Evolutionary conservation across 2,888 invertebrate genomes (phyloP), one percentile per base, ranked within the genome.

Genomic region (Acanthococcus lagerstroemiae): DNA sequence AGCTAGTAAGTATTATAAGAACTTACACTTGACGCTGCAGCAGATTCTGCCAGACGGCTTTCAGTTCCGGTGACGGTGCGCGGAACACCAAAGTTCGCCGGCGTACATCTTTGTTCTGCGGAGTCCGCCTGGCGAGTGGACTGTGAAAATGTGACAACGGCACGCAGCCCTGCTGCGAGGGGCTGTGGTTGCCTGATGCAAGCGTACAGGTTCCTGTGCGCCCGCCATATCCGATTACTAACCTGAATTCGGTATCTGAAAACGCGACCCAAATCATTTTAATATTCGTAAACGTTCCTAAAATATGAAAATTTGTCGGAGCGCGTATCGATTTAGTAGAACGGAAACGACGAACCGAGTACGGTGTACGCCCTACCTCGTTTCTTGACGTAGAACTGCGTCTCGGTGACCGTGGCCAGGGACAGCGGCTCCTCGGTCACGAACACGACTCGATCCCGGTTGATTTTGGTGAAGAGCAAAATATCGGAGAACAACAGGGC

Each of bases 1-100:
- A 12, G 9, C 7, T 37, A 12, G 7, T 7, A 37, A 12, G 12
- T 7, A 12, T 9, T 37, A 9, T 37, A 26, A 6, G 12, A 19
- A 80, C 85, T 84, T 77, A 90, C 90, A 91, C 89, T 79, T 91
- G 91, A 69, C 90, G 80, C 73, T 90, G 89, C 24, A 92, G 80
- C 66, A 91, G 80, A 76, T 90, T 91, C 77, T 91, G 90, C 91
- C 91, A 92, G 7, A 91, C 90, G 44, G 91, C 90, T 75, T 92
- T 92, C 45, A 90, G 77, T 75, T 91, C 91, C 67, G 86, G 81
- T 1, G 87, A 89, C 0, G 91, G 90, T 1, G 91, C 90, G 58
- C 90, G 79, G 15, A 92, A 76, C 1, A 87, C 83, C 15, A 91
- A 78, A 21, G 87, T 85, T 71, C 86, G 81, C 71, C 85, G 82